Evolutionary conservation across 2,888 invertebrate genomes (phyloP).

Genomic region (Drosophila anomalata): DNA sequence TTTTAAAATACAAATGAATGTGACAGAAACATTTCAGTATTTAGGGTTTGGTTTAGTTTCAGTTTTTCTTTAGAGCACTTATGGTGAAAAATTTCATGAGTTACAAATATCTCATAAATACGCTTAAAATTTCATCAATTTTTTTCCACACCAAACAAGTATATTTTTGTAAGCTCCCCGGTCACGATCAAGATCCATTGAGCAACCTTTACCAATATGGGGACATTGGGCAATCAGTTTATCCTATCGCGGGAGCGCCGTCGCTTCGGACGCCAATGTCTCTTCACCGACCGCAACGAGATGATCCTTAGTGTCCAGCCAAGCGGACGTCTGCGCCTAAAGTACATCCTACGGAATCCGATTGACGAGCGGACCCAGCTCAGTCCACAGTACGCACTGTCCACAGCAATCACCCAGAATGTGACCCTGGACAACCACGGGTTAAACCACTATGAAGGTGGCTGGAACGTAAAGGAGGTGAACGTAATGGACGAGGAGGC

Average conservation of each 20-base stretch:
- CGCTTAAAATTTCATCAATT: neutral
- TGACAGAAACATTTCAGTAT: neutral
- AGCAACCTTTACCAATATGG: slow-evolving; percentile 15
- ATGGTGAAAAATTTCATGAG: neutral
- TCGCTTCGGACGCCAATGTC: slow-evolving; percentile 89
- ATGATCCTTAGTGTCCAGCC: slow-evolving; percentile 87
- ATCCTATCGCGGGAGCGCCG: slow-evolving; percentile 85
- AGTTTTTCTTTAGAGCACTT: neutral
- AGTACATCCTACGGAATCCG: slow-evolving; percentile 87
- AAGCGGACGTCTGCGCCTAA: slow-evolving; percentile 84
- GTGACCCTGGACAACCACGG: slow-evolving; percentile 84
- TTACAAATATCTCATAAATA: neutral
- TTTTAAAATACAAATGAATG: neutral
- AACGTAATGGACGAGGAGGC: slow-evolving; percentile 88
- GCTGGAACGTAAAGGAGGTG: slow-evolving; percentile 91
- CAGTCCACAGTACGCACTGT: slow-evolving; percentile 83
- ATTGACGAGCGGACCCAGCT: slow-evolving; percentile 87
- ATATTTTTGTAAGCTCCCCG: neutral
- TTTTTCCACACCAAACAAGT: neutral
- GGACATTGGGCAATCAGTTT: slow-evolving; percentile 60
- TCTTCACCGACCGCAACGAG: slow-evolving; percentile 88
- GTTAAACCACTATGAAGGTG: slow-evolving; percentile 91
- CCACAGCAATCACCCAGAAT: slow-evolving; percentile 80
- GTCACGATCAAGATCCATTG: neutral
- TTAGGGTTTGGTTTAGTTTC: neutral